These are phyloP conservation scores for Gonocerus acuteangulatus DNA, from an alignment of 2,888 invertebrate genomes.

Conservation along the genomic window DNA sequence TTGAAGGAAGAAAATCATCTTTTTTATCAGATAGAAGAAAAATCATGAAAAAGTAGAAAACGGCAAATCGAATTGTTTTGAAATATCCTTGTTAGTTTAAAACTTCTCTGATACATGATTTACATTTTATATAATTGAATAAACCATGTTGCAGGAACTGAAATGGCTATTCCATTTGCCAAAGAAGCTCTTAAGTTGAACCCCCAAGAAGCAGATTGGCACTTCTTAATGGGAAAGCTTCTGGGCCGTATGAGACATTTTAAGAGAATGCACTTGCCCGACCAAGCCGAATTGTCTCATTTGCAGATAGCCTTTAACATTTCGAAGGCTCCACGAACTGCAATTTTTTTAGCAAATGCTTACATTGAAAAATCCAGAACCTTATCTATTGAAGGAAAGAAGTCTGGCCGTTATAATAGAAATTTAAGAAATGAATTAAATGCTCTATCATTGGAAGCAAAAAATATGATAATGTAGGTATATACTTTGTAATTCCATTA, in stretches of 20 bases:
- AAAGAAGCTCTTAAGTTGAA: constrained; percentile 25
- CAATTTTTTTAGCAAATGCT: constrained; percentile 28
- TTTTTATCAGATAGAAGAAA: no score
- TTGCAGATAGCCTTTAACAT: constrained; percentile 21
- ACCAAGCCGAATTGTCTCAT: constrained; percentile 11
- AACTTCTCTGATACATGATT: no score
- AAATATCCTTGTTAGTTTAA: no score
- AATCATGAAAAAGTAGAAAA: no score
- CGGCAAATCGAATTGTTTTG: no score
- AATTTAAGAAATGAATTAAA: neutral
- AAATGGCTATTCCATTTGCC: constrained; percentile 19
- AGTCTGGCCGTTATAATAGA: neutral
- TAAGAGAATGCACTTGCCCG: neutral
- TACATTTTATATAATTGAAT: no score
- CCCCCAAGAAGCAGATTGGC: constrained; percentile 28
- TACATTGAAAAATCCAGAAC: constrained; percentile 5
- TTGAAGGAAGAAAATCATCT: no score
- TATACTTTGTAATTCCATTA: neutral
- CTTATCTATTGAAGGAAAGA: neutral
- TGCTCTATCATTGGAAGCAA: neutral
- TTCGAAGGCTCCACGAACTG: constrained; percentile 14
- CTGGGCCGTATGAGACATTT: constrained; percentile 23
- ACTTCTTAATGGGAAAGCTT: constrained; percentile 31
- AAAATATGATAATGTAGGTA: constrained; percentile 9
- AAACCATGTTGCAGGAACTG: constrained; percentile 15